Base-by-base conservation (phyloP, 2,113 vertebrate species). In the Rhegmatorhina hoffmannsi region DNA sequence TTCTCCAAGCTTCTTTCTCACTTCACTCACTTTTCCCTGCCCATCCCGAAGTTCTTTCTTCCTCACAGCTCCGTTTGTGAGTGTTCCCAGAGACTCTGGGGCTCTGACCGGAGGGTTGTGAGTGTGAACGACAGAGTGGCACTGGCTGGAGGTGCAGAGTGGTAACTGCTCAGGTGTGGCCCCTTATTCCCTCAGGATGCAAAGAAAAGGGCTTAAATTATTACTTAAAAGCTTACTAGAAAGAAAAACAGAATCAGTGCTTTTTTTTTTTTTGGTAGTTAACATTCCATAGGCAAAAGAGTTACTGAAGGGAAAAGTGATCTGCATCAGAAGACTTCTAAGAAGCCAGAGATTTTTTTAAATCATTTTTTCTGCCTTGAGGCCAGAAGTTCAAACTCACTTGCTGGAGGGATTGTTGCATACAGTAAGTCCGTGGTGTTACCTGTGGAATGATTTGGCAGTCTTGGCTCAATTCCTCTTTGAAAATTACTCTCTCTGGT, bases 141-240 rank as follows among this genome's bases (percentile, higher is more conserved):
- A 47, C 10, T 38, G 24, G 29, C 44, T 46, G 33, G 52, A 84
- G 38, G 58, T 38, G 72, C 31, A 62, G 11, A 34, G 58, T 31
- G 49, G 62, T 44, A 52, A 63, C 59, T 47, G 70, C 7, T 67
- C 63, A 70, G 68, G 85, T 34, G 4, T 55, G 75, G 52, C 70
- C 38, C 80, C 28, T 46, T 43, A 13, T 56, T 87, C 67, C 6
- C 38, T 43, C 53, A 24, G 55, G 55, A 8, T 29, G 72, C 59
- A 84, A 93, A 88, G 50, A 84, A 88, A 95, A 92, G 26, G 74
- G 33, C 26, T 92, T 62, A 34, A 76, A 90, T 64, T 80, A 49
- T 31, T 79, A 81, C 52, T 89, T 74, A 56, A 86, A 75, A 77
- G 23, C 38, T 86, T 5, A 3, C 55, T 78, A 64, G 77, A 47